Conservation (phyloP, 2,113 vertebrate genomes). For the Malurus alboscapulatus region DNA sequence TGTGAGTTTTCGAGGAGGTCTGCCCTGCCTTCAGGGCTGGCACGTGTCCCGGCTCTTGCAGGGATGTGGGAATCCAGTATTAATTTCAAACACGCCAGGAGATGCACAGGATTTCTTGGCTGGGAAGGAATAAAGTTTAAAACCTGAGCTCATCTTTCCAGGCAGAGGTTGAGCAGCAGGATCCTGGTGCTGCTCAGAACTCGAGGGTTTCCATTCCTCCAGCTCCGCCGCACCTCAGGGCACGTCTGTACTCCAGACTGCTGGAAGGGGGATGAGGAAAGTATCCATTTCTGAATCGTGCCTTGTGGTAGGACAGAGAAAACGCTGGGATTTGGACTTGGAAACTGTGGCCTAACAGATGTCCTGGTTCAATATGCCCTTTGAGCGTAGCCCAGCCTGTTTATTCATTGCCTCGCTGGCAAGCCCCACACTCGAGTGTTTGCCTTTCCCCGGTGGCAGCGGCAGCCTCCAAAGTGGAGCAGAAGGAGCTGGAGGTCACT, state of each 20-base stretch:
- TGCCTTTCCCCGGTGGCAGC: conserved; percentile 47
- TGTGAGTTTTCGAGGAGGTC: background rate
- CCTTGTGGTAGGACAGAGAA: background rate
- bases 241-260: rapidly evolving
- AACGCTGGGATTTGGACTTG: conserved; percentile 8
- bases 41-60: background rate
- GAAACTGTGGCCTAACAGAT: conserved; percentile 11
- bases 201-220: background rate
- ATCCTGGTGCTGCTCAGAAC: background rate
- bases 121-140: background rate
- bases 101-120: background rate
- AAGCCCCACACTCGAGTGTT: background rate
- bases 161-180: background rate
- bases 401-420: conserved; percentile 1
- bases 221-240: background rate
- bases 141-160: background rate
- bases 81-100: background rate
- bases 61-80: background rate
- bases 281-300: background rate
- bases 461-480: conserved; percentile 11
- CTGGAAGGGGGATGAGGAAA: background rate
- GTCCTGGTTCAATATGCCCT: conserved; percentile 21
- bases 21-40: background rate
- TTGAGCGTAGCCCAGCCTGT: background rate
- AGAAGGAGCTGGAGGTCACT: conserved; percentile 46